Evolutionary conservation across 2,888 invertebrate genomes (phyloP).

Genomic region (Alsophila aescularia): DNA sequence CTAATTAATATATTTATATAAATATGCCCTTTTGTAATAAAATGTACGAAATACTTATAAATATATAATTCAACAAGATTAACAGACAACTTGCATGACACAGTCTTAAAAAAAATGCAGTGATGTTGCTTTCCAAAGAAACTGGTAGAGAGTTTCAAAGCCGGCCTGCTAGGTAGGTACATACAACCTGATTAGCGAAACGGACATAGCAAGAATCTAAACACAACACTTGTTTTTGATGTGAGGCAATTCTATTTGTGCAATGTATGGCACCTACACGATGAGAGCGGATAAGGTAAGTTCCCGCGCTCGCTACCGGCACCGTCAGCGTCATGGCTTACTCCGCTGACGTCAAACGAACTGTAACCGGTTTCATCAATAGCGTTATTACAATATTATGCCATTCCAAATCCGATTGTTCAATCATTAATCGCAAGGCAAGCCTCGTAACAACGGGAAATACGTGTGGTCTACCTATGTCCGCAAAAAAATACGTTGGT

Average conservation of each 20-base stretch:
- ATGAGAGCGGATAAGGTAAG: constrained; percentile 32
- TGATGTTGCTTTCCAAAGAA: no score
- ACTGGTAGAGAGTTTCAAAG: no score
- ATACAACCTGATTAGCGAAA: no score
- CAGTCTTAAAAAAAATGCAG: no score
- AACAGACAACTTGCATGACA: no score
- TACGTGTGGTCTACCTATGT: constrained; percentile 16
- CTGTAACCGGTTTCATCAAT: constrained; percentile 30
- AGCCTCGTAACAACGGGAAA: constrained; percentile 23
- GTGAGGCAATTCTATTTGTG: not conserved
- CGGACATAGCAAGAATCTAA: no score
- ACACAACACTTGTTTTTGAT: not conserved
- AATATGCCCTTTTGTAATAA: no score
- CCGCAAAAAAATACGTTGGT: not conserved
- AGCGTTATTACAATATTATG: constrained; percentile 29
- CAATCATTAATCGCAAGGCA: constrained; percentile 27
- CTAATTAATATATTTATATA: no score
- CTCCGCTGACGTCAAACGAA: constrained; percentile 32
- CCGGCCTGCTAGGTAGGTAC: no score
- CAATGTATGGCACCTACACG: constrained; percentile 3
- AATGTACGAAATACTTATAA: no score
- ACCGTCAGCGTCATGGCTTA: not conserved
- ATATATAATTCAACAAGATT: no score
- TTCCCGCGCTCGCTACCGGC: constrained; percentile 29
- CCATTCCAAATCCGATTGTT: constrained; percentile 28